Conservation (phyloP, 2,113 vertebrate genomes). For the Dromiciops gliroides region DNA sequence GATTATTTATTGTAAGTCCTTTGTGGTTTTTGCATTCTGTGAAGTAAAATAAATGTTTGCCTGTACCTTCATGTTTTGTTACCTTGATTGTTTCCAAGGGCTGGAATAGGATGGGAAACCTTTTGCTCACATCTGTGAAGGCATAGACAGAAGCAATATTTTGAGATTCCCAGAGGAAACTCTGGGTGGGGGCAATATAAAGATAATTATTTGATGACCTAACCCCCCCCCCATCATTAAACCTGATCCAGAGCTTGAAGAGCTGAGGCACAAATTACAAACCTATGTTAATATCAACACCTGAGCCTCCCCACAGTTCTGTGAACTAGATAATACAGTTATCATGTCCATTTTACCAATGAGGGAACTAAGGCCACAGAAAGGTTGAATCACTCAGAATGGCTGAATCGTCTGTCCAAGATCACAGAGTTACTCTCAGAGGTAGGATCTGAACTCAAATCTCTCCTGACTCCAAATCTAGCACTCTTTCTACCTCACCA, state of each 20-base stretch:
- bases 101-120: neutral
- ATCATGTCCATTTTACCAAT: neutral
- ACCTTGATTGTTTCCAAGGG: neutral
- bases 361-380: neutral
- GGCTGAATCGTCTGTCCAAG: neutral
- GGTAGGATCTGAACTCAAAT: neutral
- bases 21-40: neutral
- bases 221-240: neutral
- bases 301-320: neutral
- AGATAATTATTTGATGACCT: neutral
- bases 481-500: neutral
- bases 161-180: neutral
- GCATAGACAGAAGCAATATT: neutral
- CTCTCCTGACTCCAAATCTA: neutral
- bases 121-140: neutral
- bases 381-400: neutral
- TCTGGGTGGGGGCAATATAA: neutral
- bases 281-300: neutral
- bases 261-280: neutral
- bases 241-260: neutral
- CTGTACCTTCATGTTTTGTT: neutral
- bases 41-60: neutral
- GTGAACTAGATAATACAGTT: neutral
- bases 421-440: neutral
- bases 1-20: neutral